Evolutionary conservation across 92 coral and sea anemone species (phyloP).

Genomic region (Plumapathes pennacea): DNA sequence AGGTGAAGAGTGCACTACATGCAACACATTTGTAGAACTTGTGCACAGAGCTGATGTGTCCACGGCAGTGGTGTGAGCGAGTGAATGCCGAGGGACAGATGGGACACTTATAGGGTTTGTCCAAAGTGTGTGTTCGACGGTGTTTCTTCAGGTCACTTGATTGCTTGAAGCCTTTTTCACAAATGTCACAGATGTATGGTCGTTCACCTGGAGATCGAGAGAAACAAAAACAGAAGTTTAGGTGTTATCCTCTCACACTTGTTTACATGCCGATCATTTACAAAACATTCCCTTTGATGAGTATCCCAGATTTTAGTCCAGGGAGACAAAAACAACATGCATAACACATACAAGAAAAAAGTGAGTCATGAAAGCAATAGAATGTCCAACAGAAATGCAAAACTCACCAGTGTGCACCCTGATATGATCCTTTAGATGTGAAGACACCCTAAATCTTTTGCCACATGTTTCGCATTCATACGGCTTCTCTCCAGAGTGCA

Average conservation of each 20-base stretch:
- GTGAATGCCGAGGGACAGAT: constrained; percentile 90
- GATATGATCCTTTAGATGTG: constrained; percentile 92
- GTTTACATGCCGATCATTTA: no score
- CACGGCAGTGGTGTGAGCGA: constrained; percentile 91
- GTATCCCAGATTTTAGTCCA: neutral
- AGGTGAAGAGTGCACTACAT: constrained; percentile 78
- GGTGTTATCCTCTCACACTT: neutral
- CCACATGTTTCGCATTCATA: constrained; percentile 90
- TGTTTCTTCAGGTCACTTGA: constrained; percentile 97
- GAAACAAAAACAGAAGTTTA: no score
- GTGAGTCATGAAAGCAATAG: no score
- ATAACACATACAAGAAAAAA: no score
- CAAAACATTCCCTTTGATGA: neutral
- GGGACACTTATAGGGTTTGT: constrained; percentile 88
- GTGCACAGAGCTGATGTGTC: constrained; percentile 81
- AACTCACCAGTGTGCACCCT: constrained; percentile 90
- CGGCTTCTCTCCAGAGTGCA: constrained; percentile 96
- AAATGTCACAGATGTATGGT: constrained; percentile 87
- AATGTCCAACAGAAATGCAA: no score
- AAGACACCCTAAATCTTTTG: constrained; percentile 91
- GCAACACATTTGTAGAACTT: constrained; percentile 73
- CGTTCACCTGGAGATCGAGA: constrained; percentile 75
- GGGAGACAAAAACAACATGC: neutral
- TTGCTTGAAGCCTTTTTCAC: constrained; percentile 95
- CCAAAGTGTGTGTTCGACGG: constrained; percentile 90